phyloP scores from a whole-genome alignment of 23 tunicate species.

The Ascidia mentula region DNA sequence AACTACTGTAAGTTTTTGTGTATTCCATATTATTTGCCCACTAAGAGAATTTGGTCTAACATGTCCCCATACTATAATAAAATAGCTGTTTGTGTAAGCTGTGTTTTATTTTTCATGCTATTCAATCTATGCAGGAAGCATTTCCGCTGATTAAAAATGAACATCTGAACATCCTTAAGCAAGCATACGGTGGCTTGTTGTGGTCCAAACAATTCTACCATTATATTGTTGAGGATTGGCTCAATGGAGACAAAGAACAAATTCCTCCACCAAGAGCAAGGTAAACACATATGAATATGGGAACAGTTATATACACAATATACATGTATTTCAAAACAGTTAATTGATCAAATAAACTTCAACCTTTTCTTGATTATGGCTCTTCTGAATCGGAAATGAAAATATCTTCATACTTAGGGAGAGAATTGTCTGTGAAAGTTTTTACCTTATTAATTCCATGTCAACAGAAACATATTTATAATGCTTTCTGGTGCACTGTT shows the following conservation, averaged over 20 bases:
- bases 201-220: slow-evolving; percentile 95
- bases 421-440: background rate
- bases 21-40: too few relatives aligned
- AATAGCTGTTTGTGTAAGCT: too few relatives aligned
- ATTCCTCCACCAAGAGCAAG: slow-evolving; percentile 64
- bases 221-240: slow-evolving; percentile 81
- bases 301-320: background rate
- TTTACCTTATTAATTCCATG: too few relatives aligned
- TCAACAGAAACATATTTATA: too few relatives aligned
- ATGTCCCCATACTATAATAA: too few relatives aligned
- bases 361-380: too few relatives aligned
- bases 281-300: too few relatives aligned
- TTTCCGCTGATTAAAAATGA: slow-evolving; percentile 44
- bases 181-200: slow-evolving; percentile 84
- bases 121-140: slow-evolving; percentile 19
- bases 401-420: background rate
- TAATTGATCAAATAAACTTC: too few relatives aligned
- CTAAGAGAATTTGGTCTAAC: too few relatives aligned
- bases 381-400: background rate
- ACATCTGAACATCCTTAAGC: slow-evolving; percentile 61
- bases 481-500: too few relatives aligned
- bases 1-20: too few relatives aligned
- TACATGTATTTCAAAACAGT: background rate
- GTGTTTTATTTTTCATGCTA: too few relatives aligned
- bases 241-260: slow-evolving; percentile 76